phyloP scores from a whole-genome alignment of 1,140 invertebrate genomes.

The Drosophila malerkotliana region DNA sequence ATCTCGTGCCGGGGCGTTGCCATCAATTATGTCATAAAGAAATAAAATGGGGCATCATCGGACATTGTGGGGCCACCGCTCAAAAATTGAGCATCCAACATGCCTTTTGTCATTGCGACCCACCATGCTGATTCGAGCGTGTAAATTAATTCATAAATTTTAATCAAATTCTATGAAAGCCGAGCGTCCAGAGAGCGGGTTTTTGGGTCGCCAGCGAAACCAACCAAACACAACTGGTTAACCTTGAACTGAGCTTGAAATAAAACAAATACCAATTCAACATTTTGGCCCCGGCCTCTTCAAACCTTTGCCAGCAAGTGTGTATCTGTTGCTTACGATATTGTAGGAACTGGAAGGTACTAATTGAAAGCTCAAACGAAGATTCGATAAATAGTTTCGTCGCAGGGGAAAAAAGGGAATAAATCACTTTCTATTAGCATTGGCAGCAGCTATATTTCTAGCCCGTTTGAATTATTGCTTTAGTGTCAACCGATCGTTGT shows the following conservation, averaged over 20 bases:
- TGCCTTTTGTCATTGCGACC: slow-evolving; percentile 33
- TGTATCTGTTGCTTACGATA: slow-evolving; percentile 23
- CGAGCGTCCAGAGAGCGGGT: slow-evolving; percentile 35
- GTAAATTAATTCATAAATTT: slow-evolving; percentile 63
- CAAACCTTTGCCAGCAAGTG: slow-evolving; percentile 8
- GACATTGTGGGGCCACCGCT: slow-evolving; percentile 11
- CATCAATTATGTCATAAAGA: slow-evolving; percentile 61
- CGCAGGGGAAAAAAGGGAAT: slow-evolving; percentile 40
- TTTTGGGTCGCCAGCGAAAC: slow-evolving; percentile 33
- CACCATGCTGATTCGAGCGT: slow-evolving; percentile 30
- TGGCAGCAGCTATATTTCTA: slow-evolving; percentile 9
- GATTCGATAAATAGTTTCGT: slow-evolving; percentile 19
- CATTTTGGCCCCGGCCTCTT: slow-evolving; percentile 20
- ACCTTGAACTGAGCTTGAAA: slow-evolving; percentile 54
- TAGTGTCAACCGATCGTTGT: slow-evolving; percentile 26
- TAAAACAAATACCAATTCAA: slow-evolving; percentile 18
- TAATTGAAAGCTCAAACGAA: slow-evolving; percentile 38
- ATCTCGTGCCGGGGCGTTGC: slow-evolving; percentile 54
- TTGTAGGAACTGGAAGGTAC: slow-evolving; percentile 10
- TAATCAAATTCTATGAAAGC: slow-evolving; percentile 59
- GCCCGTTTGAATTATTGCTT: slow-evolving; percentile 13
- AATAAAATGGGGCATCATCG: slow-evolving; percentile 12
- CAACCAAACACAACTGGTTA: slow-evolving; percentile 25
- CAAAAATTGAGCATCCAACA: slow-evolving; percentile 36
- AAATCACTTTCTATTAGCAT: slow-evolving; percentile 50